phyloP scores from a whole-genome alignment of 2,888 invertebrate genomes.

The Orthosia incerta region DNA sequence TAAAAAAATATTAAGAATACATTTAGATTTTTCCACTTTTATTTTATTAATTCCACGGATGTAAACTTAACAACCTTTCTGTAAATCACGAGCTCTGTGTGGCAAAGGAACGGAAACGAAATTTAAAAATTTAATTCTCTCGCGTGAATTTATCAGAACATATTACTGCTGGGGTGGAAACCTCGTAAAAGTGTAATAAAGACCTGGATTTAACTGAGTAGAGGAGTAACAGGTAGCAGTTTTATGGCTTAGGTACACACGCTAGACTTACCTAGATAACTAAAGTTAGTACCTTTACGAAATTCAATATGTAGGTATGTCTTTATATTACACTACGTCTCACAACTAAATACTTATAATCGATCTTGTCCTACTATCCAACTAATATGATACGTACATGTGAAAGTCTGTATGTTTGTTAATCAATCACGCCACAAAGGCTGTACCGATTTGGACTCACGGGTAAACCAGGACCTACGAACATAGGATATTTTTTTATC shows the following conservation, averaged over 20 bases:
- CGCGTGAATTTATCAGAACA: slow-evolving; percentile 34
- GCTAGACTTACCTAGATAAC: neutral
- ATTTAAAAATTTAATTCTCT: slow-evolving; percentile 36
- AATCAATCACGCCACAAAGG: too few species aligned
- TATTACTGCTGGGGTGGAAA: slow-evolving; percentile 18
- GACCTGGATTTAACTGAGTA: slow-evolving; percentile 14
- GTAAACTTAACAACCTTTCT: slow-evolving; percentile 18
- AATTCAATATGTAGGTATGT: neutral
- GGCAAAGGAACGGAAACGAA: slow-evolving; percentile 3
- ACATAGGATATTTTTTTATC: too few species aligned
- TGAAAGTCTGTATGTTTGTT: too few species aligned
- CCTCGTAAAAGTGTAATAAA: slow-evolving; percentile 35
- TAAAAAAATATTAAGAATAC: too few species aligned
- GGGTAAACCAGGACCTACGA: too few species aligned
- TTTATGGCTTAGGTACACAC: slow-evolving; percentile 1
- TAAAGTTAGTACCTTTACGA: neutral
- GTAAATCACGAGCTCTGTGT: slow-evolving; percentile 2
- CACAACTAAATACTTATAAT: too few species aligned
- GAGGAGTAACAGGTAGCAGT: slow-evolving; percentile 25
- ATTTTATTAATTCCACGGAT: slow-evolving; percentile 7
- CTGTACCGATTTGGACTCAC: too few species aligned
- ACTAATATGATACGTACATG: too few species aligned
- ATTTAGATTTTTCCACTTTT: neutral
- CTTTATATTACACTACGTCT: neutral
- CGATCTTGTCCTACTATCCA: too few species aligned